phyloP scores from a whole-genome alignment of 1,140 invertebrate species.

The Antheraea pernyi region DNA sequence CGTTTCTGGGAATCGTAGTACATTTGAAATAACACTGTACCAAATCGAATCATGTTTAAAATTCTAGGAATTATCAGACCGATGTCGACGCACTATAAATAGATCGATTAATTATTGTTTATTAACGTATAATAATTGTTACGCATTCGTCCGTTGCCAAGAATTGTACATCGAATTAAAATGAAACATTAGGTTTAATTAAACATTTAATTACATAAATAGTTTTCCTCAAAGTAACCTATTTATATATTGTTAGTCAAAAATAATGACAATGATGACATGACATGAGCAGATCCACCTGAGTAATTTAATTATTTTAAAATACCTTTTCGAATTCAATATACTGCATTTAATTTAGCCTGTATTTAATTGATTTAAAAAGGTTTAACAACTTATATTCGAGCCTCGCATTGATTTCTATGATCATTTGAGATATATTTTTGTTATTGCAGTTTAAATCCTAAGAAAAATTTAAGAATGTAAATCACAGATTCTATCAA shows the following conservation, averaged over 20 bases:
- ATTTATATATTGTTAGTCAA: neutral
- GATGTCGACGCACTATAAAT: constrained; percentile 31
- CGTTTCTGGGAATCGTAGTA: constrained; percentile 50
- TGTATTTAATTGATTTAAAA: no score
- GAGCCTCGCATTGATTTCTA: no score
- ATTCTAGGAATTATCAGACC: constrained; percentile 43
- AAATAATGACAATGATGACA: neutral
- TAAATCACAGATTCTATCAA: no score
- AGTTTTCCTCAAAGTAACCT: neutral
- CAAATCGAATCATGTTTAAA: constrained; percentile 44
- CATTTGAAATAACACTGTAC: constrained; percentile 28
- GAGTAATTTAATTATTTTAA: no score
- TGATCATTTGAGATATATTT: no score
- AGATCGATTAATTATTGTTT: constrained; percentile 21
- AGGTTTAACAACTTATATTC: no score
- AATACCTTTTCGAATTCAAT: no score
- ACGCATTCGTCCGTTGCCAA: neutral
- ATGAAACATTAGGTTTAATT: neutral
- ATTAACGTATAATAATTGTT: constrained; percentile 1
- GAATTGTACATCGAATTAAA: neutral
- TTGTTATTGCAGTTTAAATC: no score
- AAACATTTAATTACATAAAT: neutral
- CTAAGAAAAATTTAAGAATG: no score
- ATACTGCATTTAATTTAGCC: no score
- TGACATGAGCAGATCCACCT: no score